phyloP scores from a whole-genome alignment of 2,797 vertebrate species.

The Orientallactaga sibirica region DNA sequence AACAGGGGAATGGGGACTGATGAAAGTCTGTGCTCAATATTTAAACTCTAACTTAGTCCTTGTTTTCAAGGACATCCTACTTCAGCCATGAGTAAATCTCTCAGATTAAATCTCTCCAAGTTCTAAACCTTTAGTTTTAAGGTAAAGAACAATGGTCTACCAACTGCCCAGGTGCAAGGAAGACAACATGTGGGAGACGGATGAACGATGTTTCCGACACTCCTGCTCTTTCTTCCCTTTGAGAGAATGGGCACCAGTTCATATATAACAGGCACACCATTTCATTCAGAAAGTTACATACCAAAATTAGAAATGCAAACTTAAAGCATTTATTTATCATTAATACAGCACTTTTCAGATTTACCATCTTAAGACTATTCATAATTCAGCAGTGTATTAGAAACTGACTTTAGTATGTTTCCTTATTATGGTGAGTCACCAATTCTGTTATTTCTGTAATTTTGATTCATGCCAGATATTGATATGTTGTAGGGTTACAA shows the following conservation, averaged over 20 bases:
- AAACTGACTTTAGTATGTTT: neutral
- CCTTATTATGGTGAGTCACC: neutral
- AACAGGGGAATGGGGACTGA: neutral
- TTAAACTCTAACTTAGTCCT: neutral
- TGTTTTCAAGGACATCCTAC: neutral
- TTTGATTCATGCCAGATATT: slow-evolving; percentile 32
- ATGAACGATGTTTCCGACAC: neutral
- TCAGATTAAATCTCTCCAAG: neutral
- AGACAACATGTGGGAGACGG: neutral
- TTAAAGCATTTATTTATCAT: neutral
- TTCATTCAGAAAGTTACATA: neutral
- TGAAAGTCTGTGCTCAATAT: neutral
- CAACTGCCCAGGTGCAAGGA: neutral
- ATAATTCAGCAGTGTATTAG: neutral
- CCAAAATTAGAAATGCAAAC: neutral
- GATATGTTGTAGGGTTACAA: slow-evolving; percentile 35
- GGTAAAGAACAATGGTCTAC: neutral
- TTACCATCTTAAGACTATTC: neutral
- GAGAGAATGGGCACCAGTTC: neutral
- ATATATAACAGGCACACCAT: neutral
- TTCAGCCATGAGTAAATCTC: neutral
- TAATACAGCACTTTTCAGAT: neutral
- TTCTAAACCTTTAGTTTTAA: slow-evolving; percentile 27
- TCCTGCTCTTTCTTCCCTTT: neutral
- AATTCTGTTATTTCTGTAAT: neutral